Evolutionary conservation across 2,113 vertebrate species (phyloP), one percentile per base, ranked within the genome.

Genomic region (Tupaia tana): DNA sequence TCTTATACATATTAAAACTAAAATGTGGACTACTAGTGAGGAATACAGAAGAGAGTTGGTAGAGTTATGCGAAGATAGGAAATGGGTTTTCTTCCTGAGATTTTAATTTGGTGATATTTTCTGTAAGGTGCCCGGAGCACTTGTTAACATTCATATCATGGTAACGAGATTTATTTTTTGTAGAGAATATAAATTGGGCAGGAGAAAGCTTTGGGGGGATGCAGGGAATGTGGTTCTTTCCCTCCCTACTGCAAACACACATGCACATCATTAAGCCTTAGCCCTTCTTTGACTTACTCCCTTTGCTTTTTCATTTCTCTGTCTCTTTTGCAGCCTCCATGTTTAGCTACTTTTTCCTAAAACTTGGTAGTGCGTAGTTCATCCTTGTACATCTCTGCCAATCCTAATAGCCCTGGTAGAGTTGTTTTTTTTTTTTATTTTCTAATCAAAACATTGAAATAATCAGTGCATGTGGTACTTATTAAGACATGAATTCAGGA

Each of bases 71-170:
- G 85, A 94, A 54, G 71, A 88, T 70, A 79, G 86, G 73, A 96
- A 95, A 93, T 95, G 83, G 84, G 58, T 66, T 97, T 90, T n/a
- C 70, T 96, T 91, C 64, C 75, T 78, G 59, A 93, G 81, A 93
- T 94, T 96, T 98, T 95, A 96, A 97, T 96, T 95, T 94, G 94
- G 64, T 78, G 64, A 59, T 92, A 71, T 88, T 96, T 97, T 96
- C 94, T 94, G 8, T 67, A 93, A 89, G 69, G 25, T 94, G 67
- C 80, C 94, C 18, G 52, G 29, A 96, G 89, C 71, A 86, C 89
- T 96, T 96, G 74, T 97, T 97, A 96, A 87, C 91, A 96, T 97
- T 98, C 89, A 94, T 91, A 93, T 74, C 89, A 96, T 82, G 69
- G 70, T 95, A 94, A 96, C 7, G 6, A 95, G 84, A 95, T 96